Evolutionary conservation across 2,113 vertebrate species (phyloP).

Genomic region (Perca schrenkii): DNA sequence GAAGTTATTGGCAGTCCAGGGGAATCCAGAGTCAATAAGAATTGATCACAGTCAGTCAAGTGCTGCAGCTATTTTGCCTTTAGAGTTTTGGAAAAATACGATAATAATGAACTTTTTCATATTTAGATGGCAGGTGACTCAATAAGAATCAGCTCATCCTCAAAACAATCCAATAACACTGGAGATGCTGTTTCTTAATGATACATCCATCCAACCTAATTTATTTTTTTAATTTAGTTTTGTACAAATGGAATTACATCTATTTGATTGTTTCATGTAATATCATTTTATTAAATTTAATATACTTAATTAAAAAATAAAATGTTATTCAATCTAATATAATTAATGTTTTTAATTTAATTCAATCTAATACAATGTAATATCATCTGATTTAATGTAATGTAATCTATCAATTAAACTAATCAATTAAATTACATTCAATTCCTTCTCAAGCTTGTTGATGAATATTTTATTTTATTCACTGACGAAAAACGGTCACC

Average conservation of each 20-base stretch:
- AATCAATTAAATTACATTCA: not conserved
- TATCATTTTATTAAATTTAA: no score
- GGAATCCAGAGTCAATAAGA: not conserved
- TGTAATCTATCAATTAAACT: not conserved
- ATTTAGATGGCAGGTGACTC: not conserved
- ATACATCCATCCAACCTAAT: no score
- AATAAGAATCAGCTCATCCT: not conserved
- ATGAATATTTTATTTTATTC: not conserved
- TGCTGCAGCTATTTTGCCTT: not conserved
- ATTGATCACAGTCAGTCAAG: not conserved
- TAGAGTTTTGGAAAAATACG: not conserved
- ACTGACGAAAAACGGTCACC: not conserved
- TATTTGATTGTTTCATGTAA: no score
- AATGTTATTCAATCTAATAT: no score
- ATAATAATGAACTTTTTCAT: not conserved
- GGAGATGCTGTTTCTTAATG: not conserved
- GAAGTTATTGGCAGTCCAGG: not conserved
- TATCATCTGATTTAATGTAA: not conserved
- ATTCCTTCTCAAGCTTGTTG: not conserved
- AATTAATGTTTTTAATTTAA: not conserved
- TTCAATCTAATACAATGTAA: not conserved
- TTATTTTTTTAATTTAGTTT: no score
- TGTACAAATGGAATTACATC: no score
- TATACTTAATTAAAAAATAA: no score
- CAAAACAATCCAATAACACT: not conserved